phyloP scores from a whole-genome alignment of 2,888 invertebrate species.

The Melipona beecheii region DNA sequence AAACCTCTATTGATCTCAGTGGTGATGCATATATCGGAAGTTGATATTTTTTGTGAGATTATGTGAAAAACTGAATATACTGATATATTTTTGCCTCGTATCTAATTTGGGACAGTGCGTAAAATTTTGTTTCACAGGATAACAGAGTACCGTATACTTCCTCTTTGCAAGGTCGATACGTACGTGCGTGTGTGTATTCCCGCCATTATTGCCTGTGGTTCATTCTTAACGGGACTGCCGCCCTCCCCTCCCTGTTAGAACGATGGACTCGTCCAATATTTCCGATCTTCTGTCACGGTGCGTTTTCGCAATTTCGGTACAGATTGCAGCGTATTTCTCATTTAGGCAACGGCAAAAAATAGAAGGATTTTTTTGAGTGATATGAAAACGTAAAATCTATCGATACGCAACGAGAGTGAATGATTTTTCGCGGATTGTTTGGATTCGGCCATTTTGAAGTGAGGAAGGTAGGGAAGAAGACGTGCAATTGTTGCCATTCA shows the following conservation, averaged over 20 bases:
- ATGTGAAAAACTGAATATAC: background rate
- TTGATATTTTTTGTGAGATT: constrained; percentile 35
- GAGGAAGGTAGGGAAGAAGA: constrained; percentile 69
- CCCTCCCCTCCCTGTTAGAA: constrained; percentile 60
- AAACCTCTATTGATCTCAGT: constrained; percentile 56
- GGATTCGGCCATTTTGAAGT: constrained; percentile 78
- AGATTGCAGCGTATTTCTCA: constrained; percentile 16
- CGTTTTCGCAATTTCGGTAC: background rate
- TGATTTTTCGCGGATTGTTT: constrained; percentile 42
- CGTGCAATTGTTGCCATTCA: constrained; percentile 27
- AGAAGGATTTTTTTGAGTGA: background rate
- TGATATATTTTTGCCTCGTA: background rate
- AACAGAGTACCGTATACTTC: constrained; percentile 23
- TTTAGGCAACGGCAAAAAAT: constrained; percentile 26
- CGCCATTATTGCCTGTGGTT: constrained; percentile 78
- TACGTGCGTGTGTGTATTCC: constrained; percentile 71
- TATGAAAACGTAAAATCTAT: constrained; percentile 25
- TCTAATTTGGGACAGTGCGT: background rate
- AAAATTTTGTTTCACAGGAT: background rate
- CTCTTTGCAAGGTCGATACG: constrained; percentile 46
- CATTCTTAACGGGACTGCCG: constrained; percentile 72
- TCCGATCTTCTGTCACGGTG: constrained; percentile 39
- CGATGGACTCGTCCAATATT: constrained; percentile 79
- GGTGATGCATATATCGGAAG: constrained; percentile 11
- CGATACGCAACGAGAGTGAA: background rate